Evolutionary conservation across 2,113 vertebrate genomes (phyloP), one percentile per base, ranked within the genome.

Genomic region (Leucopternis melanops): DNA sequence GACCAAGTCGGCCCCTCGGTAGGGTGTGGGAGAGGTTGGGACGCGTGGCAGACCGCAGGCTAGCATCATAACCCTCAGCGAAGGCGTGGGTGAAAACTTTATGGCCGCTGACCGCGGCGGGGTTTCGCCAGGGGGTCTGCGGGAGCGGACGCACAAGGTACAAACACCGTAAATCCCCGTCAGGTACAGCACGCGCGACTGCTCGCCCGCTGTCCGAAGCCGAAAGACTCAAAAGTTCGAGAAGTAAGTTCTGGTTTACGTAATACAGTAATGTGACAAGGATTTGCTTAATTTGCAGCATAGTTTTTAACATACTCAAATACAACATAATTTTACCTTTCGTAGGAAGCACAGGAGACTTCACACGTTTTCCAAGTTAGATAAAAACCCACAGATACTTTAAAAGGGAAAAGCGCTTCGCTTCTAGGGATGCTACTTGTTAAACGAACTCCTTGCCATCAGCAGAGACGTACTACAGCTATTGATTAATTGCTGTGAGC

Each of bases 191-290:
- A 2, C 11, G 3, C 1, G 0, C 9, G 1, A 26, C 7, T 2
- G 13, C 57, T 40, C 4, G 0, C n/a, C 50, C 1, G 0, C 62
- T 47, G 73, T 47, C n/a, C 50, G 23, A 55, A 81, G 85, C 57
- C 9, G 72, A 22, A 62, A 92, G 88, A 67, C 1, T 20, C 67
- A 63, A 25, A 89, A 94, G 63, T 75, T 83, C 1, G 2, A 59
- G 5, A 74, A 78, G 54, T 20, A 74, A 78, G 45, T 70, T 79
- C 66, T 72, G 67, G 23, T 19, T 40, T 44, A 70, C 62, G 44
- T 32, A 44, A 77, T 3, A 26, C 40, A 44, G 38, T 10, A 32
- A 34, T 0, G 5, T 4, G 22, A n/a, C 0, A 0, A 58, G 38
- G 61, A 59, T 82, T 50, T 67, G 44, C 83, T 88, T 70, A 19